These are phyloP conservation scores for Fratercula arctica DNA, from an alignment of 2,797 vertebrate species.

Conservation along the genomic window DNA sequence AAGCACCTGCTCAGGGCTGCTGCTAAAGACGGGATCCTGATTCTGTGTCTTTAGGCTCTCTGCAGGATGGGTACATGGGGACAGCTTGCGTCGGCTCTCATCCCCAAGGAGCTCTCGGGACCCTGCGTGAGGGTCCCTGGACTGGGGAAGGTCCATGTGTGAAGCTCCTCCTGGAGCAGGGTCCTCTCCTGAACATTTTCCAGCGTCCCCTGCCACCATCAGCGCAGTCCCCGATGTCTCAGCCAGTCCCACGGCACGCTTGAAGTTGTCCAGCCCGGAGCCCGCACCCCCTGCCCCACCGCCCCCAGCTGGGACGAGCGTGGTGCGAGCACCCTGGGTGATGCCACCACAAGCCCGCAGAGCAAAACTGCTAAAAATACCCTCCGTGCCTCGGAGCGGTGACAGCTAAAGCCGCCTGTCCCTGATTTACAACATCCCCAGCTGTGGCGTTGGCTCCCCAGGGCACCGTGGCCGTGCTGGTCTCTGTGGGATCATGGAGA, in stretches of 20 bases:
- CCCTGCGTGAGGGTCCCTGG: accelerated
- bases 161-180: background rate
- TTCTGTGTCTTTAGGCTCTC: background rate
- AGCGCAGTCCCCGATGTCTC: accelerated
- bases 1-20: background rate
- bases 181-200: background rate
- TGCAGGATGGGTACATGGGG: background rate
- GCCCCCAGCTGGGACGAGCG: accelerated
- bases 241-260: accelerated
- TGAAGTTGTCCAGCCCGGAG: accelerated
- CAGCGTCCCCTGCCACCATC: background rate
- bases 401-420: background rate
- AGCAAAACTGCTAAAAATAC: background rate
- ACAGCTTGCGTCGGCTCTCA: accelerated
- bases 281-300: no score
- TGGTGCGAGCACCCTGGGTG: background rate
- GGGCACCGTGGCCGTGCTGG: accelerated
- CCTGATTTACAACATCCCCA: background rate
- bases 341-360: background rate
- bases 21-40: background rate
- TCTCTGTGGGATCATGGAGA: background rate
- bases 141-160: background rate
- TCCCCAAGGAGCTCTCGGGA: background rate
- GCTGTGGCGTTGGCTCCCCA: background rate
- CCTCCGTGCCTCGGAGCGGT: accelerated